Evolutionary conservation across 1,140 invertebrate species (phyloP), one percentile per base, ranked within the genome.

Genomic region (Spodoptera frugiperda): DNA sequence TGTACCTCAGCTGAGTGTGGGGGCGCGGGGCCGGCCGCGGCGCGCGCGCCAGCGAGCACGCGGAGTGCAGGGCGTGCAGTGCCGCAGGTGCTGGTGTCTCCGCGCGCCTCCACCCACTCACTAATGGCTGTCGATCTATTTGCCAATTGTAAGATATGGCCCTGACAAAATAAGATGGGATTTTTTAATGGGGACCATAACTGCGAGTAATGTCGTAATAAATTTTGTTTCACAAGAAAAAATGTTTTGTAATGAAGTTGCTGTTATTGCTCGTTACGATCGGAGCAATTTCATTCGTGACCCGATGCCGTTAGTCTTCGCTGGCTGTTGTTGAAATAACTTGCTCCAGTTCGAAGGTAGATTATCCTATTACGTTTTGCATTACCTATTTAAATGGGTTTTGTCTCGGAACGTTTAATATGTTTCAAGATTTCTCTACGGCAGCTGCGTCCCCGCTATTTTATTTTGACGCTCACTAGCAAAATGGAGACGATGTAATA

Each of bases 81-180:
- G 25, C 25, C 25, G 57, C 25, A 54, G 17, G 3, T 19, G n/a
- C 68, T 12, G 39, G 10, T 48, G 10, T n/a, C 39, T 6, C 39
- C 68, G 25, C 25, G 25, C 59, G 59, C 25, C 14, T 54, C 12
- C 15, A 19, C 39, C 46, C 25, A 4, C 72, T 30, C 71, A 51
- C 67, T 70, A 76, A 82, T 78, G 81, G 68, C 51, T 78, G 67
- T 68, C 78, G 61, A 84, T 82, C 77, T 78, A 80, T 82, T 80
- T 21, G 76, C 54, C 79, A 78, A 83, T 83, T 77, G 79, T 80
- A 81, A 80, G 78, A 81, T 80, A 80, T 67, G 63, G 63, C 72
- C 63, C 78, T 76, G 80, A 82, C 75, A 81, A 82, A 86, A 86
- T 79, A 80, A 86, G 84, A 84, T 76, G 79, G 77, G 75, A 79